Base-by-base conservation (phyloP, 1,140 invertebrate genomes). In the Euwallacea similis region DNA sequence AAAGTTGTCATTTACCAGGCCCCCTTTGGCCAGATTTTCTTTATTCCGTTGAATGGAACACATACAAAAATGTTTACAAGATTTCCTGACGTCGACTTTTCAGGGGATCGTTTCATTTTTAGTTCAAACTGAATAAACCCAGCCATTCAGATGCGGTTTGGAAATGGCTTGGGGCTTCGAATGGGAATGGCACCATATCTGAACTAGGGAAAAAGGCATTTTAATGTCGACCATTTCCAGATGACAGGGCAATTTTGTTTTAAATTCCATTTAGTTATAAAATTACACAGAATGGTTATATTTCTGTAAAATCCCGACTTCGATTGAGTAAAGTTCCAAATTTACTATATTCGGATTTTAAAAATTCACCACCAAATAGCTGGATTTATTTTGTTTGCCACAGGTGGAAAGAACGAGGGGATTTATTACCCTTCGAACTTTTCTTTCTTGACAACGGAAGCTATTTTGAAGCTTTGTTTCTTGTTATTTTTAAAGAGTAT, bases 41-140 rank as follows among this genome's bases (percentile, higher is more conserved):
- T 61, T 61, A 61, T 61, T 56, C 59, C 21, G 9, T 21, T 61
- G 42, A 61, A 61, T 61, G 21, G 55, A 58, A 58, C 21, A 15
- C 16, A 43, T 61, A 61, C 21, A 43, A 21, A 61, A 61, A 61
- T 61, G 59, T 61, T 61, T 61, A 43, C 59, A 43, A 61, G 59
- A 61, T 61, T 61, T 61, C 16, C 42, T 61, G 59, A 43, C 59
- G 42, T 61, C 42, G 59, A 43, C 59, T 42, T 61, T 61, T 43
- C 59, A 42, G 42, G 59, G 42, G 59, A 61, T 61, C 59, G 59
- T 61, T 61, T 61, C 59, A 61, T 61, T 61, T 61, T 61, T 61
- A 43, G 33, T 61, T 33, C 16, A 61, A 61, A 61, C 59, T 61
- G 59, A 61, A 61, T 43, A 61, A 50, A 61, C 59, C 43, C 9